Base-by-base conservation (phyloP, 2,888 invertebrate species). In the Zaprionus lineosus region DNA sequence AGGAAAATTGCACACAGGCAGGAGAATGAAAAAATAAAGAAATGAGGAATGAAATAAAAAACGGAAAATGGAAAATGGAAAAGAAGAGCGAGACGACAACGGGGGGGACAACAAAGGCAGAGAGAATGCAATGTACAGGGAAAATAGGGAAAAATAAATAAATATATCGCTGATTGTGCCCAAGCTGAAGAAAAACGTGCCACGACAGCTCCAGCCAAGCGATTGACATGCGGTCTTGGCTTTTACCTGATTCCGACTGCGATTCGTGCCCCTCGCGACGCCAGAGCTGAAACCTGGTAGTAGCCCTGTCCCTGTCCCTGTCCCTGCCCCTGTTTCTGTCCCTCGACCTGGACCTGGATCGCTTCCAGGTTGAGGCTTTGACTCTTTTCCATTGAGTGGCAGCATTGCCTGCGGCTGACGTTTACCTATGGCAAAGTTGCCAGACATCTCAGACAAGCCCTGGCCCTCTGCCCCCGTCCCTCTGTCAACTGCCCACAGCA, bases 191-290 rank as follows among this genome's bases (percentile, higher is more conserved):
- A 64, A 72, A 65, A 78, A 57, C 69, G 53, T 63, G 68, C 21
- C 51, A 51, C 46, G 40, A 58, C 47, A 21, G 51, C 69, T 60
- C 60, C 76, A 63, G 62, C 60, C 66, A 56, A 53, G 65, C 76
- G 73, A 83, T 83, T 83, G 76, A 77, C 76, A 79, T 79, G 84
- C 76, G 72, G 75, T 62, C 53, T 74, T 68, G 61, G 61, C 64
- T 34, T 33, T 41, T 24, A 39, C 34, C 31, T 31, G 37, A n/a
- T n/a, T n/a, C n/a, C n/a, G n/a, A n/a, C n/a, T n/a, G n/a, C n/a
- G n/a, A n/a, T n/a, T n/a, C n/a, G n/a, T n/a, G n/a, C n/a, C n/a
- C n/a, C n/a, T n/a, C n/a, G 21, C 12, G 11, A 31, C 31, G 11
- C 15, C 14, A 24, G 21, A 12, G 7, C 18, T 12, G n/a, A 31